Conservation (phyloP, 37 sponge, comb jelly and placozoan genomes). For the Aplysina aerophoba region DNA sequence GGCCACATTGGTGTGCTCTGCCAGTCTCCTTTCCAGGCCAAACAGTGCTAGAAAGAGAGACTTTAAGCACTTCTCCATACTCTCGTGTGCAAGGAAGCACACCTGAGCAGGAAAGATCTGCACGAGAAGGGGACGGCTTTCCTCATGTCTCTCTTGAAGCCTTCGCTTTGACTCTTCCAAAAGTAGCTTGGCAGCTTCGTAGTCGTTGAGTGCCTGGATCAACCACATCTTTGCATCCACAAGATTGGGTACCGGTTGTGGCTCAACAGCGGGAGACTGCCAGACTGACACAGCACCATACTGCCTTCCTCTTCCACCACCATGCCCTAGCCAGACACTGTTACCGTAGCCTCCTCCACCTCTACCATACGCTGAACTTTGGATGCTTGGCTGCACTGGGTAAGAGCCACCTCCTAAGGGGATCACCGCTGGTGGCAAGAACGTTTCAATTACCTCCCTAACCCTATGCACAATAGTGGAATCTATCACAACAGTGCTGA, state of each 20-base stretch:
- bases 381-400: neutral
- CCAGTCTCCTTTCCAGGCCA: constrained; percentile 24
- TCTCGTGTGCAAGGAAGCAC: constrained; percentile 76
- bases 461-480: too few species aligned
- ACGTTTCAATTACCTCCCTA: too few species aligned
- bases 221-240: too few species aligned
- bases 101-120: constrained; percentile 61
- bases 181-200: too few species aligned
- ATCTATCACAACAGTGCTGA: too few species aligned
- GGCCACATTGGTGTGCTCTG: constrained; percentile 36
- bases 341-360: neutral
- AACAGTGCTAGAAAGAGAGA: constrained; percentile 49
- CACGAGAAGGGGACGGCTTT: neutral
- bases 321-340: neutral
- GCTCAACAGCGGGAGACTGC: neutral
- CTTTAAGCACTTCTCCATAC: constrained; percentile 70
- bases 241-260: too few species aligned
- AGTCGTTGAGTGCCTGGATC: too few species aligned
- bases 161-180: too few species aligned
- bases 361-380: neutral
- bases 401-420: neutral
- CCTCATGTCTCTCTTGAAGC: neutral
- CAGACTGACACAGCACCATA: neutral
- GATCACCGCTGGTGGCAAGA: too few species aligned
- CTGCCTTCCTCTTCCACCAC: neutral